phyloP scores from a whole-genome alignment of 2,113 vertebrate genomes.

The Cyphomyrus discorhynchus region DNA sequence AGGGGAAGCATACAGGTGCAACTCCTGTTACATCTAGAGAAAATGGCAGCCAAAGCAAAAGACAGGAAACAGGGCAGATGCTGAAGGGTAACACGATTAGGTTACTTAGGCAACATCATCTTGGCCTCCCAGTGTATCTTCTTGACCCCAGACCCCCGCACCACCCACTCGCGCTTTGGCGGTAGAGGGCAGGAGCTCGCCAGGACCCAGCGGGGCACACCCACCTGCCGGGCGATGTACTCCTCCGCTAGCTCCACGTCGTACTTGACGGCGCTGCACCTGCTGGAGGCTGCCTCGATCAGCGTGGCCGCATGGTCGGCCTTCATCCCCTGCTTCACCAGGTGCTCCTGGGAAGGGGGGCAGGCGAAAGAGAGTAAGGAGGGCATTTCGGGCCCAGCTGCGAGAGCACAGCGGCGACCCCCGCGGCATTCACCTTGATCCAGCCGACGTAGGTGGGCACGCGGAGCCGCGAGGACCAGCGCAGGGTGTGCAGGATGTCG shows the following conservation, averaged over 20 bases:
- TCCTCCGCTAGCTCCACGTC: slow-evolving; percentile 94
- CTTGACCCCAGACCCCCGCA: not conserved
- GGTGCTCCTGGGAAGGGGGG: slow-evolving; percentile 75
- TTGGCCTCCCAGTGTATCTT: not conserved
- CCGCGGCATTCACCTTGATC: slow-evolving; percentile 75
- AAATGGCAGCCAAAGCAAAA: not conserved
- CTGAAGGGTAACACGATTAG: not conserved
- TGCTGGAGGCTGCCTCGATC: slow-evolving; percentile 70
- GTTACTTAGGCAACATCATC: not conserved
- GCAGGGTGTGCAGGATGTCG: slow-evolving; percentile 86
- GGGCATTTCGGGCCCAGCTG: not conserved
- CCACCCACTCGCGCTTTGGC: not conserved
- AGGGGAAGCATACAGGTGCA: slow-evolving; percentile 15
- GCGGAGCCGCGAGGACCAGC: slow-evolving; percentile 90
- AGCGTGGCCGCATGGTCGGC: slow-evolving; percentile 79
- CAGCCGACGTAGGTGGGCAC: slow-evolving; percentile 79
- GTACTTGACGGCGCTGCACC: slow-evolving; percentile 85
- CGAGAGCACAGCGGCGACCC: not conserved
- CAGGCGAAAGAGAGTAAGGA: not conserved
- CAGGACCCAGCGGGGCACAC: not conserved
- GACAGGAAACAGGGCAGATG: not conserved
- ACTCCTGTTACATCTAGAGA: not conserved
- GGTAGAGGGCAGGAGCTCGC: not conserved
- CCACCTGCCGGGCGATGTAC: slow-evolving; percentile 92
- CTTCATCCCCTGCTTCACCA: slow-evolving; percentile 90